Evolutionary conservation across 2,888 invertebrate species (phyloP).

Genomic region (Nemapogon koenigi): DNA sequence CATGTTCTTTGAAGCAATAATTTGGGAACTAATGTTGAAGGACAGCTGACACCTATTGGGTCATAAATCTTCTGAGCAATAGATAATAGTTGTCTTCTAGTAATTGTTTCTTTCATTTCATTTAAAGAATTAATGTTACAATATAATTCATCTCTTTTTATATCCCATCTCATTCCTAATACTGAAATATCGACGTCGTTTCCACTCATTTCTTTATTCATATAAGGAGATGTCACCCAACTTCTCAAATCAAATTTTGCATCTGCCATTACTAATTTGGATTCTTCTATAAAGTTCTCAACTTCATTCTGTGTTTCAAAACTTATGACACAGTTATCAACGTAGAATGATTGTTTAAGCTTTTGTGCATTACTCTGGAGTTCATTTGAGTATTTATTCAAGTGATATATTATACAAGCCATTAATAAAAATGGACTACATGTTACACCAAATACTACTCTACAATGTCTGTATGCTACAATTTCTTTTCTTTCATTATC

Average conservation of each 20-base stretch:
- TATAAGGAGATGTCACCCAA: not conserved
- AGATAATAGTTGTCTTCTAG: constrained; percentile 8
- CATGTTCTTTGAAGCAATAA: constrained; percentile 6
- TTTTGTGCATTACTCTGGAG: not conserved
- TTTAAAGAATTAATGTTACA: not conserved
- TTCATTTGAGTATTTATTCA: not conserved
- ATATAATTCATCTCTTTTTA: not conserved
- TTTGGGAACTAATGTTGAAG: constrained; percentile 10
- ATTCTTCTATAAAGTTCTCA: not conserved
- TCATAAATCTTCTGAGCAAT: constrained; percentile 7
- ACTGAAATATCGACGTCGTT: no score
- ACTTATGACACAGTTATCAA: constrained; percentile 4
- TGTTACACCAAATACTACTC: constrained; percentile 4
- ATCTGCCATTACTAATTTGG: not conserved
- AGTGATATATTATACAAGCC: not conserved
- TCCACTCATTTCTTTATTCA: not conserved
- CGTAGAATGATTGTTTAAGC: not conserved
- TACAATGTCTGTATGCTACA: constrained; percentile 7
- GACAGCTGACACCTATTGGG: constrained; percentile 8
- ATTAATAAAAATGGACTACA: constrained; percentile 2
- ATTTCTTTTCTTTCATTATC: not conserved
- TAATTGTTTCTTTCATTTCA: not conserved
- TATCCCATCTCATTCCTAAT: constrained; percentile 4
- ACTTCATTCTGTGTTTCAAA: not conserved
- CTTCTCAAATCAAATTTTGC: constrained; percentile 4